phyloP scores from a whole-genome alignment of 2,888 invertebrate species.

The Drosophila picticornis region DNA sequence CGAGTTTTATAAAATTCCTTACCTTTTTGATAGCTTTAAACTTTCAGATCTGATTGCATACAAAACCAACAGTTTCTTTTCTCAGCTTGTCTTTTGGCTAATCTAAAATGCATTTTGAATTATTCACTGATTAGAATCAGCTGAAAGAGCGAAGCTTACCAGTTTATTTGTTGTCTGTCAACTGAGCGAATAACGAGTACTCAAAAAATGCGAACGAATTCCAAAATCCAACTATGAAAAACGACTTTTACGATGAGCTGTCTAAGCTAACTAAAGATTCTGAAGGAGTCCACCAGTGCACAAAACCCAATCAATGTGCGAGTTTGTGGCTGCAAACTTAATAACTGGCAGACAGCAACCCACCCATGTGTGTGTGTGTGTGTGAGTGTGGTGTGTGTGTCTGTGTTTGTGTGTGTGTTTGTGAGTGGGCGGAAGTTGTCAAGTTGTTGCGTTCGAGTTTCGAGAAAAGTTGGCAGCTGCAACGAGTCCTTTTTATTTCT shows the following conservation, averaged over 20 bases:
- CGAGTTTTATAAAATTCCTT: too few species aligned
- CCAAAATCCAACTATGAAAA: not conserved
- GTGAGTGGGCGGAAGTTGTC: conserved; percentile 56
- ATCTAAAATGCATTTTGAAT: not conserved
- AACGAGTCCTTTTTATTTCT: conserved; percentile 34
- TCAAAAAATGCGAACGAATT: not conserved
- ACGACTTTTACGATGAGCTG: conserved; percentile 1
- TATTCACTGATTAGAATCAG: not conserved
- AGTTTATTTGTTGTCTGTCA: not conserved
- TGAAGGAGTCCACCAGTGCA: conserved; percentile 1
- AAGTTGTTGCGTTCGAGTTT: conserved; percentile 42
- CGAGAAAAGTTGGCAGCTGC: conserved; percentile 51
- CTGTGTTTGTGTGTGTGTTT: not conserved
- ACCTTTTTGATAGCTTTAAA: not conserved
- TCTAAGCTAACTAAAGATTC: not conserved
- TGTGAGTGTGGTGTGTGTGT: conserved; percentile 7
- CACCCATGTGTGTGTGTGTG: not conserved
- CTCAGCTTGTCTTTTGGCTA: not conserved
- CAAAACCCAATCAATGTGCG: conserved; percentile 61
- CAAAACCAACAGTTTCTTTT: too few species aligned
- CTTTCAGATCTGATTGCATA: not conserved
- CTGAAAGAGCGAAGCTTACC: not conserved
- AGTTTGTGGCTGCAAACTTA: conserved; percentile 71
- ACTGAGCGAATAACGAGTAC: not conserved
- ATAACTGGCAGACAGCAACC: conserved; percentile 57